Conservation (phyloP, 2,113 vertebrate genomes). For the Diphyllodes magnificus region DNA sequence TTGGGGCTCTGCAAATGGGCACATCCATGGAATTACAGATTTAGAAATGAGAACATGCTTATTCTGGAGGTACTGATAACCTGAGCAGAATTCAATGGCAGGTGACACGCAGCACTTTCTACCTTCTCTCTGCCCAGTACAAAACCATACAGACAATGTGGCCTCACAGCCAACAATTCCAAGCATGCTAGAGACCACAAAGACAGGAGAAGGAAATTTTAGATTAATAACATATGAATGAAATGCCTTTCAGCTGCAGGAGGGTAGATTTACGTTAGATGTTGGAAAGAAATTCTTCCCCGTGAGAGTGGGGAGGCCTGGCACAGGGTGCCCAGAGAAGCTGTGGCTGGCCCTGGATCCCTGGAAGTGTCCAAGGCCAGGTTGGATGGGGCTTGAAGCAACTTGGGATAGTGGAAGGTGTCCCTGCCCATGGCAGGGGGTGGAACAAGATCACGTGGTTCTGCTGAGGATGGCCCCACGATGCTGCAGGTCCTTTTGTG, state of each 20-base stretch:
- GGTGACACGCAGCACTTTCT: neutral
- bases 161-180: neutral
- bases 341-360: neutral
- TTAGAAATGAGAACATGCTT: neutral
- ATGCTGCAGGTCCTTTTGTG: neutral
- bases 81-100: neutral
- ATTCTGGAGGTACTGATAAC: neutral
- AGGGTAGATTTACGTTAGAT: neutral
- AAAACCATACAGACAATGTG: rapidly evolving
- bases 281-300: neutral
- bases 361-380: neutral
- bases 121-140: neutral
- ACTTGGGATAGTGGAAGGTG: rapidly evolving
- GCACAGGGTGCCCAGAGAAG: neutral
- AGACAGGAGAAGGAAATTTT: neutral
- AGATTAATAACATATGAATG: neutral
- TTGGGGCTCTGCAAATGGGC: neutral
- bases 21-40: neutral
- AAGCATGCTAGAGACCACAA: neutral
- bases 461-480: neutral
- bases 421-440: neutral
- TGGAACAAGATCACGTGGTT: rapidly evolving
- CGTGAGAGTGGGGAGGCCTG: rapidly evolving
- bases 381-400: rapidly evolving
- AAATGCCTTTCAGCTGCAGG: neutral